Evolutionary conservation across 1,140 invertebrate species (phyloP), one percentile per base, ranked within the genome.

Genomic region (Drosophila arawakana): DNA sequence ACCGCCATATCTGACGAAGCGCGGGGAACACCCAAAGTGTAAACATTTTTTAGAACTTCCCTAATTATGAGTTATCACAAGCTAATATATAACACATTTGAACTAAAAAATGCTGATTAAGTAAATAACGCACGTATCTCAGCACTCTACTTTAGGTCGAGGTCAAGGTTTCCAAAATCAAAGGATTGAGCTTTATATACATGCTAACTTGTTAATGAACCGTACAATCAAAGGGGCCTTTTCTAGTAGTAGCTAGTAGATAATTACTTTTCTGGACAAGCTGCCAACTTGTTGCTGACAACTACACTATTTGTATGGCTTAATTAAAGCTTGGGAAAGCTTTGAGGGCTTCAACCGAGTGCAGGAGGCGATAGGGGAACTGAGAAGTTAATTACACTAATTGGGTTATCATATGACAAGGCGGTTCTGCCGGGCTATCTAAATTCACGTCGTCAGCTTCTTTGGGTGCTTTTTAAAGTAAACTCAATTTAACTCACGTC

Each of bases 351-450:
- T 35, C 13, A 5, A 39, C 35, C 9, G 11, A 63, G 58, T 65
- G 4, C 21, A 34, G 59, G 43, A 49, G 61, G 78, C 70, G 78
- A 74, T 74, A 73, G n/a, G 25, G 4, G 6, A 30, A 30, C 73
- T 74, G 73, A 47, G 57, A 81, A 77, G 73, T 69, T 77, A 81
- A 81, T 81, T 81, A 77, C 68, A 73, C 74, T 81, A 81, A 81
- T 81, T 81, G 79, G 74, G 73, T 81, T 81, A 81, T 78, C 78
- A 81, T 77, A 77, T 81, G 79, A 81, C 78, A 81, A 50, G 78
- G 69, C 73, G 11, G 39, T 10, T 77, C 76, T 74, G 59, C 62
- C 60, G 50, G 73, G 55, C 69, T 63, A 65, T 73, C 3, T 41
- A 18, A 21, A 35, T 60, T 10, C 10, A n/a, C 21, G 6, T 10